Conservation (phyloP, 1,140 invertebrate genomes). For the Drosophila lowei region DNA sequence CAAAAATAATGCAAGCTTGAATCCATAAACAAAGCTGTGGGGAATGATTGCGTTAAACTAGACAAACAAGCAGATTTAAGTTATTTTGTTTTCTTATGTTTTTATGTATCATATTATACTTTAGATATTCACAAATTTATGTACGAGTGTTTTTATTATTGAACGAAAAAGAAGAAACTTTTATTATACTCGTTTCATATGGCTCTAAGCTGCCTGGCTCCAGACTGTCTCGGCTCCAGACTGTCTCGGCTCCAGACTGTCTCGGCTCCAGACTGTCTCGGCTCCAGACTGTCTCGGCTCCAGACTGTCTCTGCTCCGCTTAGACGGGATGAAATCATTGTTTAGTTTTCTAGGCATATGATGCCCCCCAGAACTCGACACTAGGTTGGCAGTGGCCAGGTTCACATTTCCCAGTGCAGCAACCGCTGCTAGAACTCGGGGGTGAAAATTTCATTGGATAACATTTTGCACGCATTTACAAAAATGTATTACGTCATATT, state of each 20-base stretch:
- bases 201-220: constrained; percentile 17
- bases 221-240: constrained; percentile 17
- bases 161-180: no score
- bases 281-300: constrained; percentile 30
- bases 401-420: constrained; percentile 33
- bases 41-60: no score
- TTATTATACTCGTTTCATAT: no score
- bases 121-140: no score
- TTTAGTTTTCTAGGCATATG: constrained; percentile 39
- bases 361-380: constrained; percentile 24
- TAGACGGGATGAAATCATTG: constrained; percentile 58
- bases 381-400: constrained; percentile 40
- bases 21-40: no score
- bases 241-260: background rate
- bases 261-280: constrained; percentile 53
- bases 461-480: constrained; percentile 35
- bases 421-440: background rate
- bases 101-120: no score
- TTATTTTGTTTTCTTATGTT: no score
- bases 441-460: constrained; percentile 26
- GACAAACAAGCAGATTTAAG: no score
- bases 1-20: no score
- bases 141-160: no score
- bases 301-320: constrained; percentile 63
- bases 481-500: constrained; percentile 15